Conservation (phyloP, 2,888 invertebrate species). For the Nomada fucata region DNA sequence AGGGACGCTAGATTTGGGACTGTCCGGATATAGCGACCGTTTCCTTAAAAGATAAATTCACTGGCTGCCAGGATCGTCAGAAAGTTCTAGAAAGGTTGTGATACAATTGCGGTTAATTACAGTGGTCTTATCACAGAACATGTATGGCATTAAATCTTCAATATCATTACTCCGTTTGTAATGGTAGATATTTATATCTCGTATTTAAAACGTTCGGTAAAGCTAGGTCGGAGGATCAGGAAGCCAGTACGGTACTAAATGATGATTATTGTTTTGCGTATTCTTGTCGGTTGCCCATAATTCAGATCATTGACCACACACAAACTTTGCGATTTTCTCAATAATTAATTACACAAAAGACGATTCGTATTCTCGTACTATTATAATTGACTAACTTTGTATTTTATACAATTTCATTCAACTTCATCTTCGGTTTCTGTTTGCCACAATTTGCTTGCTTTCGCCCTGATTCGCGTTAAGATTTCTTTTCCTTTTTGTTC, state of each 20-base stretch:
- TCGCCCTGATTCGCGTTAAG: background rate
- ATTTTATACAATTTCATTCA: conserved; percentile 77
- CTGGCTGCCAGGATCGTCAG: conserved; percentile 80
- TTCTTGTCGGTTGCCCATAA: conserved; percentile 82
- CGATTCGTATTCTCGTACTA: conserved; percentile 79
- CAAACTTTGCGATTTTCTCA: conserved; percentile 59
- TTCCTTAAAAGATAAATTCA: conserved; percentile 77
- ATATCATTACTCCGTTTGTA: conserved; percentile 80
- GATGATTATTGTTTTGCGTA: conserved; percentile 78
- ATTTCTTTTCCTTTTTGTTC: conserved; percentile 34
- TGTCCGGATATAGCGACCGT: conserved; percentile 72
- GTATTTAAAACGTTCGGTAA: conserved; percentile 80
- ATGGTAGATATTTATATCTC: conserved; percentile 75
- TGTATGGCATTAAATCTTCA: conserved; percentile 84
- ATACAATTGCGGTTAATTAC: conserved; percentile 83
- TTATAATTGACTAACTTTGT: conserved; percentile 82
- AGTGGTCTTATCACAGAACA: conserved; percentile 85
- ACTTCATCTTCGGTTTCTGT: conserved; percentile 39
- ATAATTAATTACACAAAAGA: conserved; percentile 79
- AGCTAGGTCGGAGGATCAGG: conserved; percentile 83
- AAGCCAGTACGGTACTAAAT: conserved; percentile 83
- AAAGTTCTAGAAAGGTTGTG: conserved; percentile 64
- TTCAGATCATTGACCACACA: conserved; percentile 73
- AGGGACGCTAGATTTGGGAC: conserved; percentile 74
- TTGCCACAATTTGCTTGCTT: conserved; percentile 13